These are phyloP conservation scores for Drosophila mojavensis DNA, from an alignment of 1,140 invertebrate species.

Conservation along the genomic window DNA sequence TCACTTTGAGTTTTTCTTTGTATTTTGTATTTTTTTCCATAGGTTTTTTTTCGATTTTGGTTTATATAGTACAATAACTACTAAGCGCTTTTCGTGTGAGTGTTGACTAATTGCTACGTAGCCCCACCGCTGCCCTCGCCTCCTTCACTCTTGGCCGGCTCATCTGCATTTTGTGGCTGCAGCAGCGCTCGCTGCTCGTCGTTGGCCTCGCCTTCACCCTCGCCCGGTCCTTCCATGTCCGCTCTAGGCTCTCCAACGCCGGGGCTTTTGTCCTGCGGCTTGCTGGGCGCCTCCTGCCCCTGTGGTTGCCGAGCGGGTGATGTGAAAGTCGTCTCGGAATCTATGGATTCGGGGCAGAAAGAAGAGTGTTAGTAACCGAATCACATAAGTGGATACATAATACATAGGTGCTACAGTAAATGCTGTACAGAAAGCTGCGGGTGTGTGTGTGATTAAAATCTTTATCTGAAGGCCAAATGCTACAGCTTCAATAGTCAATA, in stretches of 20 bases:
- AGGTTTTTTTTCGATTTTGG: slow-evolving; percentile 22
- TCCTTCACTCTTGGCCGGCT: slow-evolving; percentile 43
- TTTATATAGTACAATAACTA: slow-evolving; percentile 58
- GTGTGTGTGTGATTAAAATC: slow-evolving; percentile 4
- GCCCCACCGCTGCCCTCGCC: slow-evolving; percentile 33
- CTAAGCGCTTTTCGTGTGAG: slow-evolving; percentile 61
- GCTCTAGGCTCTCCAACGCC: slow-evolving; percentile 5
- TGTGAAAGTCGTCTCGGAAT: slow-evolving; percentile 83
- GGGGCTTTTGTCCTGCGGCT: slow-evolving; percentile 36
- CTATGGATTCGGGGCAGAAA: slow-evolving; percentile 38
- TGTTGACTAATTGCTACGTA: slow-evolving; percentile 77
- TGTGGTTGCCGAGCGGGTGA: slow-evolving; percentile 63
- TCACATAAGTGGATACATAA: neutral
- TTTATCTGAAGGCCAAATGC: slow-evolving; percentile 43
- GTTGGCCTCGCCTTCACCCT: slow-evolving; percentile 56
- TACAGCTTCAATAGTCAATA: slow-evolving; percentile 53
- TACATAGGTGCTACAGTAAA: slow-evolving; percentile 24
- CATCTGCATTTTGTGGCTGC: slow-evolving; percentile 42
- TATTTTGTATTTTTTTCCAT: slow-evolving; percentile 26
- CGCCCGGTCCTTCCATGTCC: slow-evolving; percentile 36
- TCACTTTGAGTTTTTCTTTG: slow-evolving; percentile 74
- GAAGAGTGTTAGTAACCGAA: slow-evolving; percentile 14
- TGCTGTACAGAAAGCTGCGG: slow-evolving; percentile 66
- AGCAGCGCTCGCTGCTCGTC: slow-evolving; percentile 75
- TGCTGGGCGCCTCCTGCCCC: slow-evolving; percentile 17